Evolutionary conservation across 2,888 invertebrate species (phyloP), one percentile per base, ranked within the genome.

Genomic region (Leucania comma): DNA sequence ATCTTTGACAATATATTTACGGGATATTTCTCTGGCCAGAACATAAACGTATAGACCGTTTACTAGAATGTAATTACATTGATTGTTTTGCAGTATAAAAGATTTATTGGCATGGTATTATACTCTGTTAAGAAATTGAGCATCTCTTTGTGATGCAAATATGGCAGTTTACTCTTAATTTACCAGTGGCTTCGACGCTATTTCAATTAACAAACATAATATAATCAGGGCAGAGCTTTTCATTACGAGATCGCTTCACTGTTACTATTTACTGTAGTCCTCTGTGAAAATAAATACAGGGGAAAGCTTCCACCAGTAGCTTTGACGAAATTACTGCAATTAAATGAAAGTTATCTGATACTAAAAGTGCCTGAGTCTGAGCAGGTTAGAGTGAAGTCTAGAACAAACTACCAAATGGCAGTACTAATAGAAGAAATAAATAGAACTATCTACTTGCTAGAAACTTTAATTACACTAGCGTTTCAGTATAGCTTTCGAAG

Each of bases 231-330:
- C 42, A 24, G 24, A 38, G 38, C 35, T 50, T 46, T 65, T 62
- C 12, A 78, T 81, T 63, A 57, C 12, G 53, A 51, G 32, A 66
- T n/a, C 60, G 38, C 10, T 64, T 63, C 56, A 46, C 53, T 61
- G 22, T 48, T 62, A 65, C 29, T 76, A 53, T 61, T 56, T 63
- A 63, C 24, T 58, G 24, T n/a, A 76, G 35, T 66, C 29, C 38
- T 48, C 26, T n/a, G 51, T 56, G 56, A 57, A 78, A 78, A 78
- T 58, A 77, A 75, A 80, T 68, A 75, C 53, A 14, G 20, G 42
- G 24, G 9, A 46, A 56, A 38, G n/a, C 62, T 63, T 42, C 63
- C 38, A 60, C 20, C 38, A 29, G 14, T 10, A 68, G 53, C 66
- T 67, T 72, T 67, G 38, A 67, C 38, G 22, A 61, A 78, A 81